phyloP scores from a whole-genome alignment of 1,140 invertebrate species.

The Pemphigus obesinymphae region DNA sequence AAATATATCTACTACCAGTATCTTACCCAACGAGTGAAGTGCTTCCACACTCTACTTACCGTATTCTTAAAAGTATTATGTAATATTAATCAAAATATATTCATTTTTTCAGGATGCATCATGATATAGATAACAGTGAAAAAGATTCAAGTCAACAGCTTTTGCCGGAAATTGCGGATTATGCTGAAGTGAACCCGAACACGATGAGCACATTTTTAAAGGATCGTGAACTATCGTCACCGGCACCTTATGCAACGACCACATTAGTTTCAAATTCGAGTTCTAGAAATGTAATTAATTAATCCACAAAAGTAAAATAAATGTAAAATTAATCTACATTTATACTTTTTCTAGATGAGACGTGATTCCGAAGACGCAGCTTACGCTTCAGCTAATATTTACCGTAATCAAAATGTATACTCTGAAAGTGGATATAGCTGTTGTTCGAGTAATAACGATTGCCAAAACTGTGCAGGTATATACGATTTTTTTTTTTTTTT shows the following conservation, averaged over 20 bases:
- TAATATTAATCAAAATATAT: background rate
- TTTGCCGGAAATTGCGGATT: constrained; percentile 52
- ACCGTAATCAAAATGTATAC: constrained; percentile 9
- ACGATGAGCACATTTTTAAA: constrained; percentile 44
- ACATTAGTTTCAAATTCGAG: constrained; percentile 45
- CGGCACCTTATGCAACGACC: constrained; percentile 48
- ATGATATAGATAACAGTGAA: constrained; percentile 24
- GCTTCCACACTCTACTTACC: too few relatives aligned
- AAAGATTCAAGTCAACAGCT: constrained; percentile 38
- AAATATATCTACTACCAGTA: too few relatives aligned
- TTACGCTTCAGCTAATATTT: constrained; percentile 28
- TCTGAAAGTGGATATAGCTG: constrained; percentile 30
- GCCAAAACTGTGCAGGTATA: background rate
- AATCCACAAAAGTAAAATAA: too few relatives aligned
- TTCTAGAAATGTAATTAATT: constrained; percentile 26
- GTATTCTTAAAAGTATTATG: too few relatives aligned
- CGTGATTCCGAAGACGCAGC: constrained; percentile 18
- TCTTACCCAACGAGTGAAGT: too few relatives aligned
- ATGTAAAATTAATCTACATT: background rate
- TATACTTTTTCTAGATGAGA: background rate
- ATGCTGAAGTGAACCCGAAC: constrained; percentile 52
- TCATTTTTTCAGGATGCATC: background rate
- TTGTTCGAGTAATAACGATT: constrained; percentile 31
- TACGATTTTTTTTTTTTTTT: too few relatives aligned
- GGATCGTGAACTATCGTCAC: constrained; percentile 42